Base-by-base conservation (phyloP, 2,113 vertebrate species). In the Syngnathus scovelli region DNA sequence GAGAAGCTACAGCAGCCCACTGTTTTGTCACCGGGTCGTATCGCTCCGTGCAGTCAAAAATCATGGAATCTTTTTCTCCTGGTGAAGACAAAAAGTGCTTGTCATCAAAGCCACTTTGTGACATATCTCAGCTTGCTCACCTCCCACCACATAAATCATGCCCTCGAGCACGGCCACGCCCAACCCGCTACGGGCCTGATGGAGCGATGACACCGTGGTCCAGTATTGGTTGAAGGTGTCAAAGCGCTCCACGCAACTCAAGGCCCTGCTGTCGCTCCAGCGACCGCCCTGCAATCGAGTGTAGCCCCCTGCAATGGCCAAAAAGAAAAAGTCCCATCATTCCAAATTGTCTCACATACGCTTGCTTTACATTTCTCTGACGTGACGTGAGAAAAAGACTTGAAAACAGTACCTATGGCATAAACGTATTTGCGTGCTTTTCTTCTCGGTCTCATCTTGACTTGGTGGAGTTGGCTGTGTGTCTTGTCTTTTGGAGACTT, bases 391-490 rank as follows among this genome's bases (percentile, higher is more conserved):
- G 27, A 33, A 7, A 8, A 33, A 19, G 27, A 51, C 21, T 18
- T 21, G 2, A 64, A 68, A 69, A 69, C 44, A 21, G 23, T 62
- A 99, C 97, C 97, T 88, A 99, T 94, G 68, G 94, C 94, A 78
- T 99, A 99, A 72, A 99, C 93, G 88, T 94, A 99, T 84, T 99
- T 99, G 78, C 97, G 93, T 61, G 97, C 97, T 90, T 98, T 99
- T 83, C 93, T 94, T 82, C 96, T 92, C 41, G 97, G 97, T 71
- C 94, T 92, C 86, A 92, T 92, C 83, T 95, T 96, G 78, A 92
- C 89, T 59, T 93, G 92, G 68, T 98, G 95, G 51, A 93, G 85
- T 78, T 95, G 93, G 86, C 89, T 93, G 89, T 91, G 93, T 78
- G 93, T 88, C 85, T 96, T 98, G 77, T 98, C 95, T 90, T 98